A percentile compares a stretch with the other conserved stretches of the same genome.
Evolutionary conservation across 1,140 invertebrate species (phyloP).

Genomic region (Chrysomallon squamiferum): DNA sequence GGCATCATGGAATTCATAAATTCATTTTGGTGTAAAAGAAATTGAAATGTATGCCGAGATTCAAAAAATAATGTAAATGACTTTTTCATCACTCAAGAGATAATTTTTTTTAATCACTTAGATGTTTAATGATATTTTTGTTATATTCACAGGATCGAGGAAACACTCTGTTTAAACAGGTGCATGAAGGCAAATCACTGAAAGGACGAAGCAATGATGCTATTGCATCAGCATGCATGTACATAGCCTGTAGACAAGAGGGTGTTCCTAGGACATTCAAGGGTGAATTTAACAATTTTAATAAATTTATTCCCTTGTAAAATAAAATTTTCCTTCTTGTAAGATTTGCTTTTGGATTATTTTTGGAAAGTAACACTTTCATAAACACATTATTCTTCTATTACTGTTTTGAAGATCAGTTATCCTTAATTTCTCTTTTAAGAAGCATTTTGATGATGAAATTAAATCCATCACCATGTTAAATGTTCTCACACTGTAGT

Average conservation of each 20-base stretch:
- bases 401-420: neutral
- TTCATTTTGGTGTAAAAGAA: too few species aligned
- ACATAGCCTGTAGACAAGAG: conserved; percentile 98
- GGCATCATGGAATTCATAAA: too few species aligned
- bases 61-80: too few species aligned
- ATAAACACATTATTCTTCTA: neutral
- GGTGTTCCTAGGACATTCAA: conserved; percentile 98
- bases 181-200: conserved; percentile 93
- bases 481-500: too few species aligned
- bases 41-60: too few species aligned
- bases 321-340: neutral
- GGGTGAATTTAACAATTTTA: conserved; percentile 64
- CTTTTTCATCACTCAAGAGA: too few species aligned
- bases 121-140: too few species aligned
- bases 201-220: conserved; percentile 96
- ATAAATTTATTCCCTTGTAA: neutral
- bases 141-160: conserved; percentile 78
- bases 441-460: too few species aligned
- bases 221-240: conserved; percentile 97
- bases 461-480: too few species aligned
- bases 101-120: too few species aligned
- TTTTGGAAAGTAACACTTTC: neutral
- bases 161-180: conserved; percentile 95
- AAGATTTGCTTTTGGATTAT: neutral
- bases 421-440: too few species aligned